These are phyloP conservation scores for Aporophyla lueneburgensis DNA, from an alignment of 2,888 invertebrate genomes.

Conservation along the genomic window DNA sequence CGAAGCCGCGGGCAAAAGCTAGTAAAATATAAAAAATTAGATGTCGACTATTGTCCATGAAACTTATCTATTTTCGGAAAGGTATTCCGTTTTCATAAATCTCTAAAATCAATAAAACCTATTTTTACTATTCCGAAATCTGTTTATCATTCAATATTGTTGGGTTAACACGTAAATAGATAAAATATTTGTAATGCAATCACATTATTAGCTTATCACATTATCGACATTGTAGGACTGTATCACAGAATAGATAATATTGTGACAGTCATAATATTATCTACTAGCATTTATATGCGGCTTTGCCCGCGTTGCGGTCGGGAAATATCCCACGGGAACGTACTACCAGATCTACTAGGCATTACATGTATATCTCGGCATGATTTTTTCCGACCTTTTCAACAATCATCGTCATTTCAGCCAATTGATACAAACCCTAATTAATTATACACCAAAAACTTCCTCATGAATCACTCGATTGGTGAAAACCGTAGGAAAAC, in stretches of 20 bases:
- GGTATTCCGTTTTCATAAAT: neutral
- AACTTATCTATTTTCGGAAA: neutral
- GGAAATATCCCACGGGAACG: too few species aligned
- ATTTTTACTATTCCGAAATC: conserved; percentile 12
- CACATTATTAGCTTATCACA: conserved; percentile 25
- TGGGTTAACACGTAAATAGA: neutral
- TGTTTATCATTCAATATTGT: conserved; percentile 22
- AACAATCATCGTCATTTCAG: too few species aligned
- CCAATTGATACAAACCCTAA: too few species aligned
- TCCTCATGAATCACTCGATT: too few species aligned
- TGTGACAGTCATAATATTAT: conserved; percentile 6
- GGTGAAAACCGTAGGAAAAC: too few species aligned
- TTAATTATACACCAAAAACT: too few species aligned
- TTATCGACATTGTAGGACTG: neutral
- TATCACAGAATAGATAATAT: neutral
- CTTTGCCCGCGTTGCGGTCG: too few species aligned
- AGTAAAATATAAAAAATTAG: neutral
- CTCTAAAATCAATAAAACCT: neutral
- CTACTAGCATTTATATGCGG: neutral
- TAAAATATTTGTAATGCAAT: conserved; percentile 27
- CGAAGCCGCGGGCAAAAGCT: too few species aligned
- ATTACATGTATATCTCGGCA: too few species aligned
- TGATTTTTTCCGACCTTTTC: too few species aligned
- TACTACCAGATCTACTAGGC: too few species aligned
- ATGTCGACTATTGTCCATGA: neutral